These are phyloP conservation scores for Valencia hispanica DNA, from an alignment of 2,797 vertebrate species.

Conservation along the genomic window DNA sequence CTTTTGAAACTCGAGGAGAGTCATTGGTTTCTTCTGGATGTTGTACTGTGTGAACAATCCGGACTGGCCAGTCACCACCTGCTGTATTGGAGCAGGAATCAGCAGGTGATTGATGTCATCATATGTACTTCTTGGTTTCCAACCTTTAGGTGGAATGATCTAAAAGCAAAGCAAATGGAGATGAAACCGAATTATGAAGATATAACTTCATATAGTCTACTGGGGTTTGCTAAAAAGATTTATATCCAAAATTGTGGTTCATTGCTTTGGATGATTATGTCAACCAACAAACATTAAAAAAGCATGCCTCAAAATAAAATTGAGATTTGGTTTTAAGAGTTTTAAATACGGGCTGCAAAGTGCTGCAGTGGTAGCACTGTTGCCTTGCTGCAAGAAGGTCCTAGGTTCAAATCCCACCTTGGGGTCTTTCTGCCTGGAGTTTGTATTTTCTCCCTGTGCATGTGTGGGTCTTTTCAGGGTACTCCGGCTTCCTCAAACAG, in stretches of 20 bases:
- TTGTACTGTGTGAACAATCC: slow-evolving; percentile 99
- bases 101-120: slow-evolving; percentile 93
- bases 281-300: not conserved
- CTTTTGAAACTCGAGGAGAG: slow-evolving; percentile 91
- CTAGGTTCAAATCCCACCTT: no score
- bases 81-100: slow-evolving; percentile 96
- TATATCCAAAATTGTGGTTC: not conserved
- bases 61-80: slow-evolving; percentile 97
- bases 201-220: not conserved
- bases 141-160: slow-evolving; percentile 95
- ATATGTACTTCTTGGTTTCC: slow-evolving; percentile 91
- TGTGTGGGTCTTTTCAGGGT: no score
- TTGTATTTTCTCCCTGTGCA: no score
- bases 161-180: slow-evolving; percentile 52
- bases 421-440: no score
- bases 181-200: not conserved
- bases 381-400: no score
- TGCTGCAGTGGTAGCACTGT: no score
- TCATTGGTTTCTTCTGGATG: slow-evolving; percentile 99
- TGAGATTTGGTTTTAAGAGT: not conserved
- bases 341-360: no score
- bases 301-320: not conserved
- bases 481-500: no score
- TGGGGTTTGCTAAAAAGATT: not conserved
- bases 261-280: not conserved